Conservation (phyloP, 2,797 vertebrate genomes). For the Rousettus madagascariensis region DNA sequence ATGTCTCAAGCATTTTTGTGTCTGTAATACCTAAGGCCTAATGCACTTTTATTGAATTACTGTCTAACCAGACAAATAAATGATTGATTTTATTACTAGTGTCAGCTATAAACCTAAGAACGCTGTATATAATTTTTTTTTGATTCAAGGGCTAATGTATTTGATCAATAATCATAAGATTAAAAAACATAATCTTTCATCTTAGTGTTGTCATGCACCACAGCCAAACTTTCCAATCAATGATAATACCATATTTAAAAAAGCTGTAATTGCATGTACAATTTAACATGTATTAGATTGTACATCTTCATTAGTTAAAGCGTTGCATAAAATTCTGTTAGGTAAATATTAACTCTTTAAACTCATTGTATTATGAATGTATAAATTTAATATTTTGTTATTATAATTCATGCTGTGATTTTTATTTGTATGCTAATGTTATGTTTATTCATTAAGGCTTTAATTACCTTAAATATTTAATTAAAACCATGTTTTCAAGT, state of each 20-base stretch:
- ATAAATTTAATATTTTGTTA: neutral
- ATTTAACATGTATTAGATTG: neutral
- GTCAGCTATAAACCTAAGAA: neutral
- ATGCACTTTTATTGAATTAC: neutral
- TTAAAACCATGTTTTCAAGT: conserved; percentile 40
- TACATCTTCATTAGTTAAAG: neutral
- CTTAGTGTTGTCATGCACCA: neutral
- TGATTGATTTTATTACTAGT: conserved; percentile 3
- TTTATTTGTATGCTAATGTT: conserved; percentile 39
- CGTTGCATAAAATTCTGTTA: conserved; percentile 3
- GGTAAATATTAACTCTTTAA: conserved; percentile 42
- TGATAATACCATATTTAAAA: conserved; percentile 2
- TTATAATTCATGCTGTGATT: conserved; percentile 4
- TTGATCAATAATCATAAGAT: neutral
- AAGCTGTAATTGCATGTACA: neutral
- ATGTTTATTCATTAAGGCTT: conserved; percentile 21
- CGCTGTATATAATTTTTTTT: neutral
- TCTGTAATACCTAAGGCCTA: neutral
- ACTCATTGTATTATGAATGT: neutral
- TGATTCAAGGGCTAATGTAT: neutral
- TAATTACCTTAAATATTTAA: conserved; percentile 47
- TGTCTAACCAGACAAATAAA: neutral
- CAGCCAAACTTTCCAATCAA: neutral
- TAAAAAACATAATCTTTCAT: conserved; percentile 19
- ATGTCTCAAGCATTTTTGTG: neutral